These are phyloP conservation scores for Drosophila nigrodunni DNA, from an alignment of 1,140 invertebrate genomes.

Conservation along the genomic window DNA sequence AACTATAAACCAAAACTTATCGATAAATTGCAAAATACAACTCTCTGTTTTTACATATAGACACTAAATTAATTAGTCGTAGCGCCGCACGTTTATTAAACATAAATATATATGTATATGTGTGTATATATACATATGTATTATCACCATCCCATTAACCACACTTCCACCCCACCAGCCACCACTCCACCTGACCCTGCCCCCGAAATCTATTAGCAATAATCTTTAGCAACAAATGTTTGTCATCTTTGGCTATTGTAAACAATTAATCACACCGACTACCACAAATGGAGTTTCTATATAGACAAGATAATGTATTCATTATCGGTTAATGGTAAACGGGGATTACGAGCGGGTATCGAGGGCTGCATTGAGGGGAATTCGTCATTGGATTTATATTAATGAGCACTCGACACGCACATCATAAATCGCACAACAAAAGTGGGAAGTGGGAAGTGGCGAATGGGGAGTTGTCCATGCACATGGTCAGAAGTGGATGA, in stretches of 20 bases:
- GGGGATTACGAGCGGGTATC: neutral
- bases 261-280: slow-evolving; percentile 63
- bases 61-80: slow-evolving; percentile 39
- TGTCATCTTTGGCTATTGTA: slow-evolving; percentile 58
- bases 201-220: slow-evolving; percentile 34
- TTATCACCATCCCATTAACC: slow-evolving; percentile 12
- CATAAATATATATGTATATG: neutral
- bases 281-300: slow-evolving; percentile 60
- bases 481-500: slow-evolving; percentile 48
- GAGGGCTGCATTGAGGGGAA: slow-evolving; percentile 9
- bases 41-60: slow-evolving; percentile 9
- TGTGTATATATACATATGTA: neutral
- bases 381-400: slow-evolving; percentile 80
- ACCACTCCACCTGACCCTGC: neutral
- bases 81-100: slow-evolving; percentile 33
- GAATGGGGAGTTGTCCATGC: slow-evolving; percentile 36
- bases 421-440: slow-evolving; percentile 74
- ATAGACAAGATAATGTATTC: slow-evolving; percentile 72
- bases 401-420: slow-evolving; percentile 80
- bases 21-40: slow-evolving; percentile 32
- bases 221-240: slow-evolving; percentile 69
- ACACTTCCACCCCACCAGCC: slow-evolving; percentile 4
- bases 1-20: slow-evolving; percentile 24
- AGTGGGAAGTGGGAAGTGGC: slow-evolving; percentile 14
- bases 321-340: slow-evolving; percentile 40